Evolutionary conservation across 2,888 invertebrate species (phyloP).

Genomic region (Pseudanteris insignis): DNA sequence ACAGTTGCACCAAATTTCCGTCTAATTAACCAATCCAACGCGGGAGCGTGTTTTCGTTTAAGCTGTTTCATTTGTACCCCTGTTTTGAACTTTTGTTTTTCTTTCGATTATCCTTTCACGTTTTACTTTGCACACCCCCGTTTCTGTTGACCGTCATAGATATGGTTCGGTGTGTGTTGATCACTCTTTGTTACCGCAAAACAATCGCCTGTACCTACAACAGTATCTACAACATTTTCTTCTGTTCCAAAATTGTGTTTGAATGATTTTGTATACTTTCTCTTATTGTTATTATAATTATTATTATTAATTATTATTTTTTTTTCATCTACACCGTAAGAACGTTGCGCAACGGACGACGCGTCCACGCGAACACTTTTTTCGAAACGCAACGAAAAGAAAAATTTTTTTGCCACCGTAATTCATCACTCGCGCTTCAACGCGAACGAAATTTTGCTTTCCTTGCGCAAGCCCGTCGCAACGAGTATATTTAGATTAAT

Average conservation of each 20-base stretch:
- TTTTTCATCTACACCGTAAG: conserved; percentile 13
- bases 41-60: conserved; percentile 39
- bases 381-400: too few relatives aligned
- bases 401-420: too few relatives aligned
- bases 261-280: conserved; percentile 32
- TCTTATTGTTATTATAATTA: too few relatives aligned
- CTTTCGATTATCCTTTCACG: conserved; percentile 2
- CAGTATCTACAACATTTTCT: conserved; percentile 18
- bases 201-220: conserved; percentile 23
- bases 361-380: conserved; percentile 19
- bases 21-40: too few relatives aligned
- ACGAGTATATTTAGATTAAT: too few relatives aligned
- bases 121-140: not conserved
- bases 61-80: conserved; percentile 34
- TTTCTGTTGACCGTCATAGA: conserved; percentile 8
- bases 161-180: conserved; percentile 16
- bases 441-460: not conserved
- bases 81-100: conserved; percentile 10
- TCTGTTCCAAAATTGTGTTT: conserved; percentile 34
- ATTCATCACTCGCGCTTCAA: too few relatives aligned
- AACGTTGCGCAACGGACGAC: conserved; percentile 17
- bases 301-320: too few relatives aligned
- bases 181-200: conserved; percentile 13
- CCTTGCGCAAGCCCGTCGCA: not conserved
- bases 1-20: too few relatives aligned